A percentile compares a stretch with the other conserved stretches of the same genome.
Conservation (phyloP, 2,797 vertebrate genomes). For the Philypnodon macrostomus region DNA sequence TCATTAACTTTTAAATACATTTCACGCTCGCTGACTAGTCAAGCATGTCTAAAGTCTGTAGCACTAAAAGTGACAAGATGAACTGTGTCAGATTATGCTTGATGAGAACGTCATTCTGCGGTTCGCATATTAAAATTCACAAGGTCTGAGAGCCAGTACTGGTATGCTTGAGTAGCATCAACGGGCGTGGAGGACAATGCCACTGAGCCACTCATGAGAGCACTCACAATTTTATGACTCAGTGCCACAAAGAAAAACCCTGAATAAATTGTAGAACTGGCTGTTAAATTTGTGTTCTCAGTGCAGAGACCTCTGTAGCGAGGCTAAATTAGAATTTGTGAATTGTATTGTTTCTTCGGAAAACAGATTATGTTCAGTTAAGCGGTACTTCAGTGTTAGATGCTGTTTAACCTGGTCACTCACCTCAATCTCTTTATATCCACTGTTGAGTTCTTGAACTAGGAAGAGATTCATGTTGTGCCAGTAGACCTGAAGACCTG, state of each 20-base stretch:
- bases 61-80: conserved; percentile 38
- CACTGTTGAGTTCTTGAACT: conserved; percentile 14
- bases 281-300: background rate
- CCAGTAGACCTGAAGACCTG: too few species aligned
- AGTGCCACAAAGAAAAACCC: background rate
- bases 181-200: conserved; percentile 15
- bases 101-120: conserved; percentile 29
- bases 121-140: conserved; percentile 27
- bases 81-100: conserved; percentile 29
- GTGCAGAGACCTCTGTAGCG: background rate
- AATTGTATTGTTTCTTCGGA: conserved; percentile 7
- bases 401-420: conserved; percentile 12
- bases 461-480: too few species aligned
- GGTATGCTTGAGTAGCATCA: conserved; percentile 34
- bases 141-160: conserved; percentile 35
- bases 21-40: conserved; percentile 7
- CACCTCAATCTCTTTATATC: conserved; percentile 3
- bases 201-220: conserved; percentile 13
- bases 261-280: background rate
- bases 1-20: background rate
- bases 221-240: background rate
- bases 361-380: conserved; percentile 20
- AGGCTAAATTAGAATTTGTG: background rate
- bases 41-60: conserved; percentile 24
- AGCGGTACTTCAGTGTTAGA: conserved; percentile 1